These are phyloP conservation scores for Unio pictorum DNA, from an alignment of 2,888 invertebrate species.

Conservation along the genomic window DNA sequence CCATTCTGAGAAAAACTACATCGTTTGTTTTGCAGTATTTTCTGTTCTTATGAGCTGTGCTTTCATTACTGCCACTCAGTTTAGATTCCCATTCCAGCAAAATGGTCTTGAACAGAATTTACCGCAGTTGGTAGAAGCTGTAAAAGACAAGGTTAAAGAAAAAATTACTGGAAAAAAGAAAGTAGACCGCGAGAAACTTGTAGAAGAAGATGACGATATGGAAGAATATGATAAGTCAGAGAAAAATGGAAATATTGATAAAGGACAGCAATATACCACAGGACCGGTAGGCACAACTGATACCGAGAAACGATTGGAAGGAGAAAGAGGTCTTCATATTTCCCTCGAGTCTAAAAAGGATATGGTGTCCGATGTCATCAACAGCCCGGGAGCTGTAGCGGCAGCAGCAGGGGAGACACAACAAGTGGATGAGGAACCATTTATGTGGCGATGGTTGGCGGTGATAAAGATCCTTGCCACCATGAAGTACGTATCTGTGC, in stretches of 20 bases:
- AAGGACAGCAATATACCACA: slow-evolving; percentile 18
- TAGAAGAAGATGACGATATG: slow-evolving; percentile 57
- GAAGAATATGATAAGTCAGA: slow-evolving; percentile 23
- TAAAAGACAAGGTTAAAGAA: slow-evolving; percentile 61
- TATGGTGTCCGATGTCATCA: slow-evolving; percentile 61
- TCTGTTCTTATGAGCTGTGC: slow-evolving; percentile 97
- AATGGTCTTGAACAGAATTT: slow-evolving; percentile 52
- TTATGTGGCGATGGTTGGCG: slow-evolving; percentile 83
- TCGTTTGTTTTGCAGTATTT: slow-evolving; percentile 98
- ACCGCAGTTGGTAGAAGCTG: slow-evolving; percentile 52
- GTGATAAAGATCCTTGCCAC: slow-evolving; percentile 92
- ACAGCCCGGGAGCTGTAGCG: slow-evolving; percentile 40
- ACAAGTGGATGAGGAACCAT: slow-evolving; percentile 50
- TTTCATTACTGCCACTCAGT: slow-evolving; percentile 91
- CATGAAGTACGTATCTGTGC: slow-evolving; percentile 83
- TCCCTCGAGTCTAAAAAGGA: slow-evolving; percentile 52
- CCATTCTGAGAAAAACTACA: slow-evolving; percentile 95
- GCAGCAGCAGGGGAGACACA: slow-evolving; percentile 21
- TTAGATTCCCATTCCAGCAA: slow-evolving; percentile 75
- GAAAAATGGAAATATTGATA: not conserved
- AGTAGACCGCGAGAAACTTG: slow-evolving; percentile 48
- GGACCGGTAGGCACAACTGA: not conserved
- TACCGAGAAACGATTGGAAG: slow-evolving; percentile 18
- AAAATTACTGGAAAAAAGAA: slow-evolving; percentile 49
- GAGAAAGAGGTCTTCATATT: slow-evolving; percentile 75